phyloP scores from a whole-genome alignment of 2,113 vertebrate species.

The Hydrolagus affinis region DNA sequence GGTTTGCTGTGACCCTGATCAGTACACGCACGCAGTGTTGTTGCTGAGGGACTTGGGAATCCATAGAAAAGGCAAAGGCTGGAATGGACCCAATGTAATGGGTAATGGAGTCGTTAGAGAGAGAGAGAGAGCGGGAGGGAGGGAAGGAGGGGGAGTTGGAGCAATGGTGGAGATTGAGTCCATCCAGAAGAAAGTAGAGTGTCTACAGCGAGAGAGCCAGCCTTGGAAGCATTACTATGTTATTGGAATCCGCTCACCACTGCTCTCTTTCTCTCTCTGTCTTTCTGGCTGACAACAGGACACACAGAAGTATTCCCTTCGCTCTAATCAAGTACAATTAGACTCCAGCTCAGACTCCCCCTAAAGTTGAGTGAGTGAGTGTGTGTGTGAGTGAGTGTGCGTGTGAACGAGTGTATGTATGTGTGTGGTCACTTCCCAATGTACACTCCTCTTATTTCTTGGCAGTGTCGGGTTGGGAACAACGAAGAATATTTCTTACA shows the following conservation, averaged over 20 bases:
- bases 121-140: too few relatives aligned
- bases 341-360: background rate
- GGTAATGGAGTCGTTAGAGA: background rate
- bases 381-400: too few relatives aligned
- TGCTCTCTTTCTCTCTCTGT: too few relatives aligned
- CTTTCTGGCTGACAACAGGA: too few relatives aligned
- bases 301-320: too few relatives aligned
- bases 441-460: constrained; percentile 4
- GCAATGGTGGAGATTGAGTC: background rate
- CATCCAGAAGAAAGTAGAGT: background rate
- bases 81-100: background rate
- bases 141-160: too few relatives aligned
- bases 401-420: too few relatives aligned
- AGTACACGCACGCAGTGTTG: background rate
- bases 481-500: constrained; percentile 1
- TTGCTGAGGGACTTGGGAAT: background rate
- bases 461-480: background rate
- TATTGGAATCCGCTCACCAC: too few relatives aligned
- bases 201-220: background rate
- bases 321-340: too few relatives aligned
- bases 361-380: background rate
- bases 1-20: too few relatives aligned
- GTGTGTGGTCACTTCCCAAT: constrained; percentile 15
- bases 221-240: background rate
- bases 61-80: too few relatives aligned